phyloP scores from a whole-genome alignment of 2,888 invertebrate genomes.

The Anarsia innoxiella region DNA sequence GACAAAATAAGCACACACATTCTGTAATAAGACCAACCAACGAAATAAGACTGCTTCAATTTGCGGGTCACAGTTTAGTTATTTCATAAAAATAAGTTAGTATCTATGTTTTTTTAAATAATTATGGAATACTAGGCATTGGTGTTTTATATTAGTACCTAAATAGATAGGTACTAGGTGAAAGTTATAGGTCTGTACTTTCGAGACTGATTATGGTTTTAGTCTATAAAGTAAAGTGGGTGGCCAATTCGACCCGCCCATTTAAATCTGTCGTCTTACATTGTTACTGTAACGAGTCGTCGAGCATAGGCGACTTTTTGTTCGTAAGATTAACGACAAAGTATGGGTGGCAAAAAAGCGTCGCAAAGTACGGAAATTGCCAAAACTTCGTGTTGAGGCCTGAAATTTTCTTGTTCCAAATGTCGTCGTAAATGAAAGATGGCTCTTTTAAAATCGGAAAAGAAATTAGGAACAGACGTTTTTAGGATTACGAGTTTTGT shows the following conservation, averaged over 20 bases:
- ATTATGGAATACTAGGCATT: no score
- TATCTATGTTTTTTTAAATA: no score
- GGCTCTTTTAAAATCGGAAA: constrained; percentile 71
- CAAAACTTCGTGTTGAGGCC: constrained; percentile 70
- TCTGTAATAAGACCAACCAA: constrained; percentile 3
- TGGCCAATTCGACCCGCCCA: constrained; percentile 36
- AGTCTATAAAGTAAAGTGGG: constrained; percentile 1
- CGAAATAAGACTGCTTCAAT: no score
- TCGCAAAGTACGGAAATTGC: constrained; percentile 68
- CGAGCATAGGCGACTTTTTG: constrained; percentile 61
- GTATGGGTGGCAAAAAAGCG: constrained; percentile 68
- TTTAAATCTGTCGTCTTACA: constrained; percentile 58
- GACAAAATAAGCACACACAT: constrained; percentile 15
- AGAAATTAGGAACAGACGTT: constrained; percentile 73
- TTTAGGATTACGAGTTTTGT: constrained; percentile 66
- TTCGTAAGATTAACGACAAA: constrained; percentile 70
- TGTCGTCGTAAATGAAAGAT: constrained; percentile 73
- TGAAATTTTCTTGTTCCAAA: constrained; percentile 72
- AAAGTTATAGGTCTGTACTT: no score
- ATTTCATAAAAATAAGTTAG: no score
- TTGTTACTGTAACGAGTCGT: constrained; percentile 51
- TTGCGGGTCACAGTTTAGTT: no score
- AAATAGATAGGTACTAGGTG: no score
- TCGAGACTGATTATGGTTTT: constrained; percentile 1
- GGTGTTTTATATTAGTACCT: no score